Evolutionary conservation across 2,888 invertebrate genomes (phyloP).

Genomic region (Drymonia ruficornis): DNA sequence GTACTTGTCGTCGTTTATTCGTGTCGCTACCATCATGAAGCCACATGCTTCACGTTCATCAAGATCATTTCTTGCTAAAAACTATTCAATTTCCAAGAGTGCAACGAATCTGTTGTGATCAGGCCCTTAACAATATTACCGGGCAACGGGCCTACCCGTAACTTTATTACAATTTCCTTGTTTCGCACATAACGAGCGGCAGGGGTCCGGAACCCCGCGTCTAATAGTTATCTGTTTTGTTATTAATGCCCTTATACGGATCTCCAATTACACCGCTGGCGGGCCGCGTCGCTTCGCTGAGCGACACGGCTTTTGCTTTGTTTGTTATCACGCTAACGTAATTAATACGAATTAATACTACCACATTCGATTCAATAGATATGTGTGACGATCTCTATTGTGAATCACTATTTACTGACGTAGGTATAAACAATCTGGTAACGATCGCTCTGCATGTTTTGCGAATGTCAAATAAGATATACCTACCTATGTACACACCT

Average conservation of each 20-base stretch:
- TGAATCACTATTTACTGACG: too few relatives aligned
- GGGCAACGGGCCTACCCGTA: conserved; percentile 59
- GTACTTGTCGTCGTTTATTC: too few relatives aligned
- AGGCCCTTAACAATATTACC: conserved; percentile 56
- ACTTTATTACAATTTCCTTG: conserved; percentile 73
- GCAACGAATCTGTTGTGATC: conserved; percentile 1
- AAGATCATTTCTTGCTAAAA: not conserved
- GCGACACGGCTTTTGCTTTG: conserved; percentile 43
- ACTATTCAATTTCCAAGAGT: not conserved
- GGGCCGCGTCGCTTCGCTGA: conserved; percentile 51
- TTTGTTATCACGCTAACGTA: conserved; percentile 47
- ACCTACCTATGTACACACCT: too few relatives aligned
- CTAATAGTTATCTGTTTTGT: conserved; percentile 76
- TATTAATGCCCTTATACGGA: conserved; percentile 75
- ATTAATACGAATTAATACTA: conserved; percentile 39
- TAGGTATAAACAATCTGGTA: too few relatives aligned
- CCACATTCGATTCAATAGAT: not conserved
- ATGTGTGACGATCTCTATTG: not conserved
- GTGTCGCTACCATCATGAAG: too few relatives aligned
- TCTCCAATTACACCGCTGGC: conserved; percentile 70
- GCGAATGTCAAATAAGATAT: too few relatives aligned
- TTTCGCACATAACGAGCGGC: conserved; percentile 66
- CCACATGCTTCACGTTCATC: not conserved
- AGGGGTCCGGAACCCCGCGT: conserved; percentile 56
- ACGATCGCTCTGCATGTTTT: too few relatives aligned